These are phyloP conservation scores for Phenganax stokvisi DNA, from an alignment of 92 coral and sea anemone genomes.

Conservation along the genomic window DNA sequence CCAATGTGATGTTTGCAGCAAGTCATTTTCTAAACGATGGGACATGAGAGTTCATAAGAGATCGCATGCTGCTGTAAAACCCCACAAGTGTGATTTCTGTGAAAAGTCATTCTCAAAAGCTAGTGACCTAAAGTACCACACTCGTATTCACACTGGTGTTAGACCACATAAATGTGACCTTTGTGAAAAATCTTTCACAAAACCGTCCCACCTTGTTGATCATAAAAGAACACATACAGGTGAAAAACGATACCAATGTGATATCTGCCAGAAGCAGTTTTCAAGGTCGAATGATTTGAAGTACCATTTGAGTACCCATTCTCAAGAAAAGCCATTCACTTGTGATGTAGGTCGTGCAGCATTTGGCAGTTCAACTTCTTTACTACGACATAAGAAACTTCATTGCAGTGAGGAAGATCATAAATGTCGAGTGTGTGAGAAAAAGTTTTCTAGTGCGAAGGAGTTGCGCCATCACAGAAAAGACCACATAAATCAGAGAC, in stretches of 20 bases:
- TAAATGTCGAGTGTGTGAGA: slow-evolving; percentile 7
- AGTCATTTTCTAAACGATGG: slow-evolving; percentile 11
- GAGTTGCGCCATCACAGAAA: slow-evolving; percentile 9
- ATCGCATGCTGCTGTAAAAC: background rate
- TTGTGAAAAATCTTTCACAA: slow-evolving; percentile 11
- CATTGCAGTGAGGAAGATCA: background rate
- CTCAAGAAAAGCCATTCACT: background rate
- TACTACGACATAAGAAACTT: background rate
- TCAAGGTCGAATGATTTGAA: slow-evolving; percentile 15
- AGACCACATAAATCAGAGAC: slow-evolving; percentile 1
- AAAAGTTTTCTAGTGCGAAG: background rate
- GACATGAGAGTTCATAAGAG: slow-evolving; percentile 15
- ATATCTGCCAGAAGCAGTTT: slow-evolving; percentile 2
- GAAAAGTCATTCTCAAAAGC: slow-evolving; percentile 17
- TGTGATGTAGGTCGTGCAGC: slow-evolving; percentile 1
- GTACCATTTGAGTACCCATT: slow-evolving; percentile 8
- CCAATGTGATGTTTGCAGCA: slow-evolving; percentile 8
- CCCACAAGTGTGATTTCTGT: slow-evolving; percentile 15
- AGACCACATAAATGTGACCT: slow-evolving; percentile 13
- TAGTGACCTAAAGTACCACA: slow-evolving; percentile 9
- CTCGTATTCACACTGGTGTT: slow-evolving; percentile 1
- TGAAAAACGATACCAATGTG: background rate
- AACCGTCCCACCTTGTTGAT: slow-evolving; percentile 10
- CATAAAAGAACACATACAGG: slow-evolving; percentile 16
- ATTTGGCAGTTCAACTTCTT: background rate